phyloP scores from a whole-genome alignment of 1,140 invertebrate species.

The Drosophila guanche region DNA sequence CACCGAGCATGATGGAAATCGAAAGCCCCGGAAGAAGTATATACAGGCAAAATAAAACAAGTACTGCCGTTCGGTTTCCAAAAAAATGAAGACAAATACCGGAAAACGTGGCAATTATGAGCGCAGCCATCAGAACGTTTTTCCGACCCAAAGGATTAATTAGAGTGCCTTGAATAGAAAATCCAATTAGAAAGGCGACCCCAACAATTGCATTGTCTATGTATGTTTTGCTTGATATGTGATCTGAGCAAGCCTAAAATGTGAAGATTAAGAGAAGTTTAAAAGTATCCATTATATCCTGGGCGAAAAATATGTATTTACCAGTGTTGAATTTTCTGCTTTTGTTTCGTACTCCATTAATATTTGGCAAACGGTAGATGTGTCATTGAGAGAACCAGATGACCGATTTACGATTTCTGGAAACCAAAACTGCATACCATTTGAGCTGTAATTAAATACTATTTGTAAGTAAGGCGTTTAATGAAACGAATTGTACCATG shows the following conservation, averaged over 20 bases:
- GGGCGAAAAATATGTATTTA: not conserved
- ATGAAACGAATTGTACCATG: too few relatives aligned
- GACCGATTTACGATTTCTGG: constrained; percentile 83
- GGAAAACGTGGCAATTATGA: constrained; percentile 49
- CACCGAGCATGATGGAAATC: constrained; percentile 83
- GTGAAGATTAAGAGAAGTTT: not conserved
- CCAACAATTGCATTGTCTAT: constrained; percentile 82
- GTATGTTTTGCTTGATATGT: constrained; percentile 76
- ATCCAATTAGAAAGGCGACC: constrained; percentile 73
- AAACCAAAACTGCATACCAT: constrained; percentile 83
- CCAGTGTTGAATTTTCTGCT: constrained; percentile 12
- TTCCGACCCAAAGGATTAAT: constrained; percentile 80
- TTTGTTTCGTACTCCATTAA: constrained; percentile 38
- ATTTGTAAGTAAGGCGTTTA: too few relatives aligned
- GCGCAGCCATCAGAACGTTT: constrained; percentile 65
- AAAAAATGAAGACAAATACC: constrained; percentile 74
- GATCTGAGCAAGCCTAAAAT: constrained; percentile 73
- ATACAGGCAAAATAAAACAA: constrained; percentile 79
- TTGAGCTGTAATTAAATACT: constrained; percentile 56
- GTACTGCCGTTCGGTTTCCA: constrained; percentile 60
- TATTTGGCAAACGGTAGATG: constrained; percentile 68
- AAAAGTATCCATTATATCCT: not conserved
- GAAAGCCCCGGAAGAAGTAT: constrained; percentile 83
- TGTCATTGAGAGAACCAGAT: constrained; percentile 40
- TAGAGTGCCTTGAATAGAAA: constrained; percentile 67